Evolutionary conservation across 2,888 invertebrate genomes (phyloP).

Genomic region (Leptura quadrifasciata): DNA sequence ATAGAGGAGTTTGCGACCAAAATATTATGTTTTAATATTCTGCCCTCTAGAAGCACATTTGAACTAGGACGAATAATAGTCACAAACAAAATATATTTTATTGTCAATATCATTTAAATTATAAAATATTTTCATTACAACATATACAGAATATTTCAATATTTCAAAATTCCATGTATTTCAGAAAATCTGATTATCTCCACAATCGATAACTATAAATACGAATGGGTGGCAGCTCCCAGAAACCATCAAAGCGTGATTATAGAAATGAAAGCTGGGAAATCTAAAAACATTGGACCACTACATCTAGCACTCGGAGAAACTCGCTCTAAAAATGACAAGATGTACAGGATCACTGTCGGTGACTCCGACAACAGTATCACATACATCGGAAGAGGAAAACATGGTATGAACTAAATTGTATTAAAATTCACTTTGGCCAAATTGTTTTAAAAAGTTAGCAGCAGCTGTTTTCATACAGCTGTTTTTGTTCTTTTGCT

Average conservation of each 20-base stretch:
- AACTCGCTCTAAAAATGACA: slow-evolving; percentile 75
- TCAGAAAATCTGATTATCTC: slow-evolving; percentile 81
- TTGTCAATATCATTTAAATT: no score
- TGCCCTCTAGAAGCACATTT: no score
- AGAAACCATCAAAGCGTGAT: slow-evolving; percentile 80
- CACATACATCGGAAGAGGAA: slow-evolving; percentile 80
- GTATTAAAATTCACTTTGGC: background rate
- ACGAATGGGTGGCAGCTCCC: slow-evolving; percentile 81
- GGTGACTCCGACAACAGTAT: slow-evolving; percentile 78
- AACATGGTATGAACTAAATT: slow-evolving; percentile 75
- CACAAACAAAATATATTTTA: no score
- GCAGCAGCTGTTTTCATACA: no score
- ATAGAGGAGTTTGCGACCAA: no score
- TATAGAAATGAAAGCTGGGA: slow-evolving; percentile 77
- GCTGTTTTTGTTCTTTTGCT: no score
- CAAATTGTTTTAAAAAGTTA: no score
- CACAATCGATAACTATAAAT: slow-evolving; percentile 79
- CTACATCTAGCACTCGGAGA: slow-evolving; percentile 79
- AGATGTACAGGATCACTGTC: slow-evolving; percentile 79
- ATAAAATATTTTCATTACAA: no score
- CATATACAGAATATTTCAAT: no score
- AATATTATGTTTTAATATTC: no score
- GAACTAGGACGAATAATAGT: no score
- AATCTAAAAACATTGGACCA: slow-evolving; percentile 71
- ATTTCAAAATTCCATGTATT: slow-evolving; percentile 56